Evolutionary conservation across 1,140 invertebrate species (phyloP), one percentile per base, ranked within the genome.

Genomic region (Megalonaias nervosa): DNA sequence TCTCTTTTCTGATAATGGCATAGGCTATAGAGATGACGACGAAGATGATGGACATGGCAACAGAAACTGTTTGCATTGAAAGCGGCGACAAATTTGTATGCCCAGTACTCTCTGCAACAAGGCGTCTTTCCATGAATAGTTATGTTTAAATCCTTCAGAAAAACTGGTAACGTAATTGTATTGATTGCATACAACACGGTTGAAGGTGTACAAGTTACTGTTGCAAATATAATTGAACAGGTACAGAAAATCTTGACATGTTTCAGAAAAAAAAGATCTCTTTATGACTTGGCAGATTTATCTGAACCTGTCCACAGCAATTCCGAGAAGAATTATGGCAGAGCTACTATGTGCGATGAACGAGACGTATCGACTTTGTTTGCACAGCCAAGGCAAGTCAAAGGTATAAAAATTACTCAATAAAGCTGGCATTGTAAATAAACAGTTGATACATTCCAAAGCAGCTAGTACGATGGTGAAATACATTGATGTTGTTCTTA

Each of bases 261-360:
- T 26, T 19, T 67, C 4, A 74, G 64, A 5, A 70, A 71, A n/a
- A 70, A 83, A 75, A 64, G 81, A 77, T 70, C 60, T 67, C 1
- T 66, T 61, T 0, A 74, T 56, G 1, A 79, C 79, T 26, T 69
- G 48, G 26, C 79, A 83, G 4, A 83, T 70, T 2, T 70, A n/a
- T 48, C 76, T 31, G 57, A 79, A 83, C n/a, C 82, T 74, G 61
- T 83, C 79, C 5, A 76, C 68, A 19, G 82, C 79, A 9, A 83
- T 77, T 0, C 59, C 69, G n/a, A 81, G 71, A 15, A 83, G 76
- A 12, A 79, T 58, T 23, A 74, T 77, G 12, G 78, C 61, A 5
- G 85, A 79, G 15, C 79, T 77, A 71, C 82, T 84, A 67, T 85
- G 85, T 73, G 82, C 82, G 65, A 81, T 70, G 67, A 82, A 86